Conservation (phyloP, 2,797 vertebrate species). For the Acestrorhynchus altus region DNA sequence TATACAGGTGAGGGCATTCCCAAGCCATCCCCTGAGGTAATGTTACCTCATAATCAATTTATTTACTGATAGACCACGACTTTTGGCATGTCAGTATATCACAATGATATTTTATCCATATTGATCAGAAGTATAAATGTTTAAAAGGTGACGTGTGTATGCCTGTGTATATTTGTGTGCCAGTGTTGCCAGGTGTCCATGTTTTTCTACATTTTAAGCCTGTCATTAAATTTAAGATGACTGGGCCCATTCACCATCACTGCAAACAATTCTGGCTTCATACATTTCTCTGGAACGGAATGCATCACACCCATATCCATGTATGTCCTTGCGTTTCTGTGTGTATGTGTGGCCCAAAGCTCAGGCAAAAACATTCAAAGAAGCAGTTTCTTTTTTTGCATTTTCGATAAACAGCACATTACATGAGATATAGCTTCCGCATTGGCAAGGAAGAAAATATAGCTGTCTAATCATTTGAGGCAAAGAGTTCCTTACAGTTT, state of each 20-base stretch:
- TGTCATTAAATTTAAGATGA: background rate
- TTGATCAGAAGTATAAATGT: no score
- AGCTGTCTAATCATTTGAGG: constrained; percentile 62
- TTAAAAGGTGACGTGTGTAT: background rate
- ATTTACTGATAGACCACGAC: no score
- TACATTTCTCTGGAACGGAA: no score
- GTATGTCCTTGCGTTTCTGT: no score
- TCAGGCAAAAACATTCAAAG: background rate
- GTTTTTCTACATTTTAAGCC: background rate
- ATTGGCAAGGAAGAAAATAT: constrained; percentile 49
- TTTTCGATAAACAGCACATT: constrained; percentile 36
- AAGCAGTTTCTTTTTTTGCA: background rate
- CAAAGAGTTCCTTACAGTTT: constrained; percentile 56
- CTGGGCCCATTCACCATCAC: no score
- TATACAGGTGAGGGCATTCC: no score
- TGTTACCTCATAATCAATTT: no score
- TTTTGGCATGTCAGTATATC: no score
- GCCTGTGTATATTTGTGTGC: background rate
- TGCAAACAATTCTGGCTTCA: no score
- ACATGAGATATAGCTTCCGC: constrained; percentile 66
- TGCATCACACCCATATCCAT: no score
- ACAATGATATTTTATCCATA: background rate
- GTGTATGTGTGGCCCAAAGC: background rate
- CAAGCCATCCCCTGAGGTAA: no score
- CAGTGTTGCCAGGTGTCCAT: background rate